A percentile compares a stretch with the other conserved stretches of the same genome.
phyloP scores from a whole-genome alignment of 2,888 invertebrate genomes.

The Caradrina clavipalpis region DNA sequence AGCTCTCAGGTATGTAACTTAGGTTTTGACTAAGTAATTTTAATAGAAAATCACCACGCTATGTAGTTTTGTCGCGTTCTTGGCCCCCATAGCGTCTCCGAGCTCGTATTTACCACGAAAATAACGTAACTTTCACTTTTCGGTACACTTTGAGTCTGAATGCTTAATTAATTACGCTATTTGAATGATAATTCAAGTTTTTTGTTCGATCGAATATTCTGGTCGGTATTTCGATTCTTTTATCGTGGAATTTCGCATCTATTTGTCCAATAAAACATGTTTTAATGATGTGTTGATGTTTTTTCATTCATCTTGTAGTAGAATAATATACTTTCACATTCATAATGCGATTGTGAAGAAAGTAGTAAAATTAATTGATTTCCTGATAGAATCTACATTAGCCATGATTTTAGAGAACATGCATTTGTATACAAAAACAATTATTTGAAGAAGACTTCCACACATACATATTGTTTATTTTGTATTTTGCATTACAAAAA shows the following conservation, averaged over 20 bases:
- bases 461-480: too few relatives aligned
- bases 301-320: background rate
- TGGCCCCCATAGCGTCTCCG: background rate
- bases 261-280: background rate
- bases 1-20: slow-evolving; percentile 87
- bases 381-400: background rate
- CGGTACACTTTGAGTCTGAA: slow-evolving; percentile 4
- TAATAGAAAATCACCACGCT: slow-evolving; percentile 73
- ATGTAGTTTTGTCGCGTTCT: slow-evolving; percentile 9
- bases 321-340: background rate
- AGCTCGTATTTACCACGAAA: slow-evolving; percentile 21
- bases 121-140: slow-evolving; percentile 51
- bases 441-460: too few relatives aligned
- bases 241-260: background rate
- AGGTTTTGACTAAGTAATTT: slow-evolving; percentile 58
- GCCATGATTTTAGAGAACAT: background rate
- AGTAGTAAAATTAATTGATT: background rate
- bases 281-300: background rate
- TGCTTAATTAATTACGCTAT: slow-evolving; percentile 32
- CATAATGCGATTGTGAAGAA: too few relatives aligned
- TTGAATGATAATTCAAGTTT: slow-evolving; percentile 17
- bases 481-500: too few relatives aligned
- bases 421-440: background rate
- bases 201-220: slow-evolving; percentile 8
- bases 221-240: background rate